These are phyloP conservation scores for Calameuta idolon DNA, from an alignment of 2,888 invertebrate species.

Conservation along the genomic window DNA sequence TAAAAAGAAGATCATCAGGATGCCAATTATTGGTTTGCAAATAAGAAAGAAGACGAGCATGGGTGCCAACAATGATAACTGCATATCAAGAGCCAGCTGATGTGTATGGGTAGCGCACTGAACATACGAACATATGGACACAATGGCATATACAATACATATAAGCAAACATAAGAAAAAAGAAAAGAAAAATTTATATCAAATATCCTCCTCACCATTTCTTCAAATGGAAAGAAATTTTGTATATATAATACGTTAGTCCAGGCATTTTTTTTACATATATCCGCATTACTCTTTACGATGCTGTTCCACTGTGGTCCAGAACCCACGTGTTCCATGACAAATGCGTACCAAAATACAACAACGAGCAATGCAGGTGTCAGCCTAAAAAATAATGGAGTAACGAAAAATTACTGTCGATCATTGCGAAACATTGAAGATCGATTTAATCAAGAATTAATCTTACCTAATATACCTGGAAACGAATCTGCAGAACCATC, in stretches of 20 bases:
- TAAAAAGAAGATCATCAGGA: constrained; percentile 70
- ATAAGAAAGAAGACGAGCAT: constrained; percentile 75
- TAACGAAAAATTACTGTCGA: constrained; percentile 25
- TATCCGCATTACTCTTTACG: constrained; percentile 73
- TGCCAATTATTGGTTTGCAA: constrained; percentile 70
- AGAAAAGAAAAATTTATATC: constrained; percentile 8
- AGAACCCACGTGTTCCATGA: constrained; percentile 74
- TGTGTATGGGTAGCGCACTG: constrained; percentile 84
- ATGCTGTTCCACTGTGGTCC: constrained; percentile 78
- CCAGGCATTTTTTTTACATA: constrained; percentile 78
- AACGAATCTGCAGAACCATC: constrained; percentile 71
- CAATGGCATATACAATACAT: background rate
- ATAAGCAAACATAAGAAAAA: background rate
- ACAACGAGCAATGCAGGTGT: constrained; percentile 75
- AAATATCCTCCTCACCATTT: constrained; percentile 70
- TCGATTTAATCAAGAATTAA: background rate
- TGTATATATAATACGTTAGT: constrained; percentile 77
- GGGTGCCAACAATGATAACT: constrained; percentile 76
- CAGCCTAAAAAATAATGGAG: constrained; percentile 65
- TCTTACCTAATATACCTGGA: constrained; percentile 74
- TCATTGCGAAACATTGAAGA: constrained; percentile 24
- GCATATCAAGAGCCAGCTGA: constrained; percentile 81
- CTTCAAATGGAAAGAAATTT: constrained; percentile 77
- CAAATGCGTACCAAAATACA: constrained; percentile 76
- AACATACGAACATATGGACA: constrained; percentile 21